These are phyloP conservation scores for Zoanthus sansibaricus DNA, from an alignment of 92 coral and sea anemone species.

Conservation along the genomic window DNA sequence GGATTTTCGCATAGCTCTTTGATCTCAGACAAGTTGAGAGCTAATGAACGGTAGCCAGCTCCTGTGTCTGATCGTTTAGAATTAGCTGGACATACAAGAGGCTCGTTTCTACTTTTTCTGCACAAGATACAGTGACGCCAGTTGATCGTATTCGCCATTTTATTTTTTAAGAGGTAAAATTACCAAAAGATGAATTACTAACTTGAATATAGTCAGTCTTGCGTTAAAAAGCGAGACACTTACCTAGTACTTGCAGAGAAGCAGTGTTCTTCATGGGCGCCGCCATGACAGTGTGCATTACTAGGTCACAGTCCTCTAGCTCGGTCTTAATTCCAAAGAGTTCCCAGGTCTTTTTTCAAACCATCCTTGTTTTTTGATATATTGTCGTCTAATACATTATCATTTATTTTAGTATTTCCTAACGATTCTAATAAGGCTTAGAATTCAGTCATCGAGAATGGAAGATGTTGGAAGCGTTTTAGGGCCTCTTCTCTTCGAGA, in stretches of 20 bases:
- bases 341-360: slow-evolving; percentile 13
- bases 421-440: not conserved
- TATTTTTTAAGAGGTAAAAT: slow-evolving; percentile 22
- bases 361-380: not conserved
- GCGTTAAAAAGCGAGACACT: not conserved
- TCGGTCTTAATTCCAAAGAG: not conserved
- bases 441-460: not conserved
- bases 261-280: slow-evolving; percentile 17
- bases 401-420: not conserved
- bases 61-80: slow-evolving; percentile 63
- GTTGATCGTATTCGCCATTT: slow-evolving; percentile 17
- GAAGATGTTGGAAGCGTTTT: not conserved
- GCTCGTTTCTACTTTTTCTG: slow-evolving; percentile 19
- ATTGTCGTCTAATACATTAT: not conserved
- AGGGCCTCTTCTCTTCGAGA: not conserved
- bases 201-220: slow-evolving; percentile 11
- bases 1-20: slow-evolving; percentile 44
- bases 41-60: slow-evolving; percentile 56
- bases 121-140: slow-evolving; percentile 10
- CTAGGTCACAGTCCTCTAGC: not conserved
- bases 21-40: slow-evolving; percentile 25
- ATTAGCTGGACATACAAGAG: slow-evolving; percentile 48
- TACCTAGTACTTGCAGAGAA: not conserved
- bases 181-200: slow-evolving; percentile 13
- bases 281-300: slow-evolving; percentile 30